Evolutionary conservation across 2,888 invertebrate genomes (phyloP).

Genomic region (Dicyrtomina minuta): DNA sequence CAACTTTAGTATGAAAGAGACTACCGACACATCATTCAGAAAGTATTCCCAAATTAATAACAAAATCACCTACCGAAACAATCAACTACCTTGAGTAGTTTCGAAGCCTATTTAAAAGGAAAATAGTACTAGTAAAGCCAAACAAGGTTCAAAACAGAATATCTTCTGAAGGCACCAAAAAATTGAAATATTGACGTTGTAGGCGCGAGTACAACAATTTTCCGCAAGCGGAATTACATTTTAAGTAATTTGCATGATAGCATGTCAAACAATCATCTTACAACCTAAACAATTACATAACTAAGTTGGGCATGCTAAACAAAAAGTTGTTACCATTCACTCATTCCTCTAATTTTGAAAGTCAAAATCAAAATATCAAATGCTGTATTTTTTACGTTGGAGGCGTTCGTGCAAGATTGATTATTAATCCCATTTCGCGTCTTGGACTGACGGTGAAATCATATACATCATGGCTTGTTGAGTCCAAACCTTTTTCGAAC

Average conservation of each 20-base stretch:
- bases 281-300: neutral
- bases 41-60: too few species aligned
- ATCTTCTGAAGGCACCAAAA: neutral
- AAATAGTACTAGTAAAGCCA: conserved; percentile 1
- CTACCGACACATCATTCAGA: too few species aligned
- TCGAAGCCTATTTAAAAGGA: too few species aligned
- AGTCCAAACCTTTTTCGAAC: conserved; percentile 6
- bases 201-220: too few species aligned
- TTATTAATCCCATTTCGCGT: conserved; percentile 19
- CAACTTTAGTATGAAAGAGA: too few species aligned
- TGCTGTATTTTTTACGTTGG: conserved; percentile 10
- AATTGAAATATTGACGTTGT: neutral
- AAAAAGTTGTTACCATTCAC: too few species aligned
- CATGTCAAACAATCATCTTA: neutral
- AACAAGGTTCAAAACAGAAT: too few species aligned
- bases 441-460: conserved; percentile 16
- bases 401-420: conserved; percentile 26
- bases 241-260: neutral
- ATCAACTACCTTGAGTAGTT: too few species aligned
- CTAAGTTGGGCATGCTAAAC: too few species aligned
- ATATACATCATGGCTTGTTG: neutral
- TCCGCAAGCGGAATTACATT: too few species aligned
- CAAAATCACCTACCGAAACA: too few species aligned
- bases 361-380: neutral
- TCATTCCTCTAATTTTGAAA: neutral